Evolutionary conservation across 2,888 invertebrate species (phyloP), one percentile per base, ranked within the genome.

Genomic region (Ophion slaviceki): DNA sequence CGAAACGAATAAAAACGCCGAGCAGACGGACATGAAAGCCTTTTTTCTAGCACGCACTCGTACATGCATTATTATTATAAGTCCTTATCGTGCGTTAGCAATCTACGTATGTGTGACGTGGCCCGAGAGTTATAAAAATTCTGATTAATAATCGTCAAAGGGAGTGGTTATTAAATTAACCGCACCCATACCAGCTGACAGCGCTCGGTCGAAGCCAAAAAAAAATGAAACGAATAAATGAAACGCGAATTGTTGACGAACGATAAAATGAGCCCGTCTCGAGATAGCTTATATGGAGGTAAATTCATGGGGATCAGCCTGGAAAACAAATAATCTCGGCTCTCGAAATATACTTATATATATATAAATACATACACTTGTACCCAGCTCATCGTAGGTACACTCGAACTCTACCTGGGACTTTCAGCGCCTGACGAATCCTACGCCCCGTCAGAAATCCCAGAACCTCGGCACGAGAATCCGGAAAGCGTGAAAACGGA

Each of bases 161-260:
- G 5, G 59, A 36, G 47, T 59, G 83, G 84, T 86, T 84, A 87
- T 87, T 87, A 84, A 86, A 86, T 87, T 76, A 84, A 82, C 85
- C 85, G 71, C 84, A 59, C 68, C 72, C 53, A 76, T 47, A 61
- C 28, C 20, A 28, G 11, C 20, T 53, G 59, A 40, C 47, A 68
- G 45, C 20, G 5, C 36, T 74, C 47, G 47, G 47, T 57, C 40
- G 66, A 79, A 78, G 32, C 40, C 24, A 57, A 32, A 47, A 24
- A 66, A 28, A 66, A 72, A 68, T 11, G 53, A 53, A 32, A 17
- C 20, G 40, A 20, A 59, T 28, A 79, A 86, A 77, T 72, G 72
- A 57, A 47, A 28, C 59, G 40, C 53, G 74, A 79, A 87, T 87
- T 84, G 86, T 87, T 87, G 84, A 84, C 81, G 78, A 76, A 84